These are phyloP conservation scores for Erebia palarica DNA, from an alignment of 2,888 invertebrate species.

Conservation along the genomic window DNA sequence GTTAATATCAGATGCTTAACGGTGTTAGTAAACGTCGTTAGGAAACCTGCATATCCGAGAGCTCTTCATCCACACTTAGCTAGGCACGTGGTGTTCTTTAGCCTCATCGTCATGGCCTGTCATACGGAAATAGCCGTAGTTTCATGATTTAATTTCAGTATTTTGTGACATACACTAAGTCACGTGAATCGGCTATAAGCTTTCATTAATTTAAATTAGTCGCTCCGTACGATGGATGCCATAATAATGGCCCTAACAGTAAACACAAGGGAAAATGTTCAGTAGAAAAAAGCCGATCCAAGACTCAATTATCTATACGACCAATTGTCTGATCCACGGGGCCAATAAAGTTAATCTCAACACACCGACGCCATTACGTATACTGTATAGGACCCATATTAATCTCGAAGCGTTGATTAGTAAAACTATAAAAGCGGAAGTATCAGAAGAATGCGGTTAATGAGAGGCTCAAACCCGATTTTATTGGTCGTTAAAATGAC, in stretches of 20 bases:
- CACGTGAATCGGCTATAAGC: no score
- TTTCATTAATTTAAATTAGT: conserved; percentile 31
- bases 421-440: conserved; percentile 83
- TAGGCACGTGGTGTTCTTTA: no score
- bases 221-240: conserved; percentile 26
- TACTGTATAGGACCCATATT: conserved; percentile 65
- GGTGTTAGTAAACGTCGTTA: no score
- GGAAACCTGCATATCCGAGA: no score
- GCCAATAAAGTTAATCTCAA: conserved; percentile 78
- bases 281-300: conserved; percentile 57
- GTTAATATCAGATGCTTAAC: no score
- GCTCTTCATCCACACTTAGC: no score
- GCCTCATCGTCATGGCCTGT: no score
- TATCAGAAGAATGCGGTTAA: conserved; percentile 82
- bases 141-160: no score
- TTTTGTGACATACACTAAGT: no score
- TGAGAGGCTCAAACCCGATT: conserved; percentile 78
- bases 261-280: conserved; percentile 54
- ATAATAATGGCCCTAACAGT: conserved; percentile 62
- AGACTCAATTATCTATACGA: conserved; percentile 81
- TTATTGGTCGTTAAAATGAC: conserved; percentile 80
- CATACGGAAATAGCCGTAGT: no score
- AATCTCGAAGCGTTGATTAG: conserved; percentile 81
- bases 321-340: conserved; percentile 73
- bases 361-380: conserved; percentile 74